Percentiles rank a stretch among this genome's conserved stretches.
Conservation (phyloP, 1,140 invertebrate genomes). For the Coboldia fuscipes region DNA sequence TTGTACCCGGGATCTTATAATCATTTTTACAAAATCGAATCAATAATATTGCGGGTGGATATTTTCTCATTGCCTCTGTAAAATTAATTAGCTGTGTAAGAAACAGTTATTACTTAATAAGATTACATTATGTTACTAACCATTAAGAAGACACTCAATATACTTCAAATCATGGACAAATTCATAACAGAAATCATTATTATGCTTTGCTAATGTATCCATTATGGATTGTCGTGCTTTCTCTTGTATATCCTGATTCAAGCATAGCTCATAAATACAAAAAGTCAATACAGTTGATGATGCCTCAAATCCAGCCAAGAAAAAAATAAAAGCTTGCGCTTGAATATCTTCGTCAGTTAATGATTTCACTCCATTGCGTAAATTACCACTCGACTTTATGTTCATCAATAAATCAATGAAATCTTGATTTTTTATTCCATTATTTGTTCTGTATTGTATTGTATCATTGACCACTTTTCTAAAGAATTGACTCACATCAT, state of each 20-base stretch:
- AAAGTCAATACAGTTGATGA: constrained; percentile 26
- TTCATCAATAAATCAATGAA: constrained; percentile 30
- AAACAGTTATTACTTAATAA: not conserved
- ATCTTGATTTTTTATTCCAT: constrained; percentile 26
- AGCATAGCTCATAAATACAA: constrained; percentile 25
- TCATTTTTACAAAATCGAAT: constrained; percentile 10
- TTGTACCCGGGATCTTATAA: constrained; percentile 15
- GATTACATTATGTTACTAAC: not conserved
- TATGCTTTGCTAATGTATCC: constrained; percentile 9
- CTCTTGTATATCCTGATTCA: constrained; percentile 25
- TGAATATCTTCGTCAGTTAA: constrained; percentile 11
- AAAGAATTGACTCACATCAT: constrained; percentile 18
- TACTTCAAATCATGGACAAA: constrained; percentile 12
- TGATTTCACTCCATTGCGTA: too few species aligned
- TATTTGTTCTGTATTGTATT: constrained; percentile 22
- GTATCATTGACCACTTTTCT: constrained; percentile 23
- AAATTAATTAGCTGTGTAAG: not conserved
- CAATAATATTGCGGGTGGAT: constrained; percentile 7
- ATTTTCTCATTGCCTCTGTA: constrained; percentile 1
- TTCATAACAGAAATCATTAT: constrained; percentile 16
- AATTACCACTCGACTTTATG: too few species aligned
- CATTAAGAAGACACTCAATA: constrained; percentile 18
- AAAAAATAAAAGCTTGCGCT: constrained; percentile 14
- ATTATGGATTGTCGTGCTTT: constrained; percentile 26
- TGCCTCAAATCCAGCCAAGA: constrained; percentile 26